Percentiles rank a stretch among this genome's conserved stretches.
These are phyloP conservation scores for Chrysochloris asiatica DNA, from an alignment of 2,113 vertebrate genomes.

Conservation along the genomic window DNA sequence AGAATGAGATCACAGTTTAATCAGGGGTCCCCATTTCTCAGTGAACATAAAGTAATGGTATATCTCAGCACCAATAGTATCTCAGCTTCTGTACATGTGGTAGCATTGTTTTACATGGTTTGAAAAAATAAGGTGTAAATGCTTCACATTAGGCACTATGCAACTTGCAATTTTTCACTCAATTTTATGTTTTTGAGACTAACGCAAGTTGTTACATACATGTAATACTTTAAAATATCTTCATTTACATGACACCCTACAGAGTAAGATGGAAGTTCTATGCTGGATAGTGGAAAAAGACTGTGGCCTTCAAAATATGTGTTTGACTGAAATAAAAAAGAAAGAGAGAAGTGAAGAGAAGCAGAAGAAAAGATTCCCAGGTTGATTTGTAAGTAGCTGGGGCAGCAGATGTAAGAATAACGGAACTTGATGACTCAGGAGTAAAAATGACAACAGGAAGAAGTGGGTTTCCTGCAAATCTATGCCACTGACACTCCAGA, in stretches of 20 bases:
- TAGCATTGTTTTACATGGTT: neutral
- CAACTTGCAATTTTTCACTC: neutral
- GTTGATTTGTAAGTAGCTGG: neutral
- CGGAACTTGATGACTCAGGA: constrained; percentile 10
- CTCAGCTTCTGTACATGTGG: constrained; percentile 5
- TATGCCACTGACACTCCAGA: neutral
- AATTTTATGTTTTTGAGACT: neutral
- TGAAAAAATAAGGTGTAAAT: neutral
- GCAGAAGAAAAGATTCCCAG: neutral
- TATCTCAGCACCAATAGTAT: neutral
- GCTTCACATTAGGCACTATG: too few species aligned
- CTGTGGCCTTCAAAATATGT: neutral
- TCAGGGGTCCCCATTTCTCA: neutral
- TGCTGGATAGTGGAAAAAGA: neutral
- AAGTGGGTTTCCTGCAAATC: neutral
- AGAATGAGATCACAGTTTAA: constrained; percentile 5
- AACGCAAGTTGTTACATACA: neutral
- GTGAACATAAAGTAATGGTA: neutral
- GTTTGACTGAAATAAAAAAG: constrained; percentile 9
- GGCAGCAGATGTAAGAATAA: neutral
- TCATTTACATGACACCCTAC: neutral
- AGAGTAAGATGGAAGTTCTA: neutral
- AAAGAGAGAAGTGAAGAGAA: neutral
- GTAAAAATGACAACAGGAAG: constrained; percentile 1
- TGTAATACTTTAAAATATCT: constrained; percentile 17